phyloP scores from a whole-genome alignment of 2,113 vertebrate genomes.

The Ranitomeya variabilis region DNA sequence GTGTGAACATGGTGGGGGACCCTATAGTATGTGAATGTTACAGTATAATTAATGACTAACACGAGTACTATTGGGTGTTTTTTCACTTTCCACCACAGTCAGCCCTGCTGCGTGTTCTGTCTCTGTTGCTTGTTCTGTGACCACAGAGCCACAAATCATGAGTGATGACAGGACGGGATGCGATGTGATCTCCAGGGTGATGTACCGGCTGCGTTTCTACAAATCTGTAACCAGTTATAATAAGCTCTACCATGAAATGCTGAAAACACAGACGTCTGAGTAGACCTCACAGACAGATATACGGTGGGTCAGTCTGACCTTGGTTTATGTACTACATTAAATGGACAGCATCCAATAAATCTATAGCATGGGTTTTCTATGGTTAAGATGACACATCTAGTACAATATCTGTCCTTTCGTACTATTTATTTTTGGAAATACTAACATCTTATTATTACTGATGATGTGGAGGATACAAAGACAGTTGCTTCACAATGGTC shows the following conservation, averaged over 20 bases:
- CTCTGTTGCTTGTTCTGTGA: not conserved
- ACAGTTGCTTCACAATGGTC: too few relatives aligned
- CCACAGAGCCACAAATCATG: not conserved
- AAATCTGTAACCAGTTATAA: not conserved
- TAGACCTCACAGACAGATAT: not conserved
- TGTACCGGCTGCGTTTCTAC: not conserved
- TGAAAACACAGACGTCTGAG: not conserved
- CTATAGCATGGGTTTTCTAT: not conserved
- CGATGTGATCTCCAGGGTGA: conserved; percentile 1
- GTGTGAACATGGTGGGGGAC: not conserved
- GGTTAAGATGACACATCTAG: not conserved
- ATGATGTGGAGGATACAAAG: too few relatives aligned
- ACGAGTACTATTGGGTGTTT: not conserved
- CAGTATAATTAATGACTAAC: not conserved
- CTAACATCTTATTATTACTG: too few relatives aligned
- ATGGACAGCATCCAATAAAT: not conserved
- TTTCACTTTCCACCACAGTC: not conserved
- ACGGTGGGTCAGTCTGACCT: not conserved
- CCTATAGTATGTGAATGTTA: not conserved
- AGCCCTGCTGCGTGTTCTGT: not conserved
- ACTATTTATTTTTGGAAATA: too few relatives aligned
- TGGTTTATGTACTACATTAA: not conserved
- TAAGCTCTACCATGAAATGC: not conserved
- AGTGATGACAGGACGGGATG: not conserved
- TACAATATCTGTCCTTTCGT: not conserved